Base-by-base conservation (phyloP, 2,797 vertebrate genomes). In the Cryptoprocta ferox region DNA sequence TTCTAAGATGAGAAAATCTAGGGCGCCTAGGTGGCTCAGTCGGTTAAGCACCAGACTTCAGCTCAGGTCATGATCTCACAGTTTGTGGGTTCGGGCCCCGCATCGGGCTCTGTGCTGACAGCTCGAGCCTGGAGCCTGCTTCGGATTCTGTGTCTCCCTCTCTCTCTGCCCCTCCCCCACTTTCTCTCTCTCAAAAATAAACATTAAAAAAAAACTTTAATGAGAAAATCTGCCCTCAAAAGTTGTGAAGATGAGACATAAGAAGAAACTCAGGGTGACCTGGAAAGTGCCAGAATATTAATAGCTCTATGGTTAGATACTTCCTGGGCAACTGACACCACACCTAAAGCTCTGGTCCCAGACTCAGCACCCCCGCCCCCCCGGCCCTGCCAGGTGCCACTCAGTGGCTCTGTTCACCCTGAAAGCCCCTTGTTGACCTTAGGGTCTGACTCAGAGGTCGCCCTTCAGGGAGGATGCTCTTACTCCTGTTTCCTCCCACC, bases 281-380 rank as follows among this genome's bases (percentile, higher is more conserved):
- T 59, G 63, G 39, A 73, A 59, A 66, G 70, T 26, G 61, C 81
- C 81, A 42, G 76, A 56, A 88, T 5, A 14, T 61, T 16, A 10
- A 39, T 45, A 68, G 28, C 28, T 18, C 18, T 73, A 18, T 65
- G 53, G 71, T 71, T 42, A 32, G 78, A 70, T 32, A 4, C 18
- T 50, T 30, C 61, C 45, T 26, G 56, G n/a, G 65, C 24, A 5
- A 21, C 0, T 5, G 45, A 92, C 32, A 59, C 5, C 53, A 66
- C 48, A 10, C 28, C 28, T 50, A 19, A 28, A 53, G 80, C 26
- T 3, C 15, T 35, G 48, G 65, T 18, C 15, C 71, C n/a, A 26
- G 89, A 37, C 16, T 32, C 0, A 0, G 39, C 66, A 75, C n/a
- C 3, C 0, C 1, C n/a, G 12, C 59, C 56, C 56, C 21, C 3